Evolutionary conservation across 1,140 invertebrate genomes (phyloP).

Genomic region (Kradibia gibbosae): DNA sequence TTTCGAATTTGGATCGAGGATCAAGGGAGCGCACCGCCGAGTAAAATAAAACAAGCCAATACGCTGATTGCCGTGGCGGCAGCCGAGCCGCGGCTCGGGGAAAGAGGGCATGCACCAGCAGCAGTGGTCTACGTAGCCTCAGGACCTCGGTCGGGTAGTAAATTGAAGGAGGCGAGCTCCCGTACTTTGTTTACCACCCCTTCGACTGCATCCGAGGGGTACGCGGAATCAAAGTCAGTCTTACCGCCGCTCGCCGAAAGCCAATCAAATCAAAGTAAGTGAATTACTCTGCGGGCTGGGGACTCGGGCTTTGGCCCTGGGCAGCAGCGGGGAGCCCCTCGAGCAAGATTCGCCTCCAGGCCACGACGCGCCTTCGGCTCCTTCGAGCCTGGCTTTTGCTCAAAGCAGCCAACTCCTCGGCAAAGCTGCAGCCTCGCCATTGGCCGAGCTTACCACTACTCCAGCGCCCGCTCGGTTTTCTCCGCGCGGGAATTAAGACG

Average conservation of each 20-base stretch:
- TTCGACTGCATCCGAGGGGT: slow-evolving; percentile 10
- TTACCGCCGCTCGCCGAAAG: slow-evolving; percentile 57
- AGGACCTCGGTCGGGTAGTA: not conserved
- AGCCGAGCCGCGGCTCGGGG: no score
- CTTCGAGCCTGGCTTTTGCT: not conserved
- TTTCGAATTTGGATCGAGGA: no score
- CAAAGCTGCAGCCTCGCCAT: not conserved
- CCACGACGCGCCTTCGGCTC: not conserved
- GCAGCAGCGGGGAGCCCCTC: no score
- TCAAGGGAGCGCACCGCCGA: slow-evolving; percentile 56
- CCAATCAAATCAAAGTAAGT: slow-evolving; percentile 73
- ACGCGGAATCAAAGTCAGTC: slow-evolving; percentile 55
- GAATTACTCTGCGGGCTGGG: slow-evolving; percentile 58
- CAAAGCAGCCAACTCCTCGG: no score
- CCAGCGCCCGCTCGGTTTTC: slow-evolving; percentile 33
- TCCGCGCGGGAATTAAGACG: slow-evolving; percentile 44
- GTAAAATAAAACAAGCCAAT: slow-evolving; percentile 66
- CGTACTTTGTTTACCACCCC: slow-evolving; percentile 24
- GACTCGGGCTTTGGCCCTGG: not conserved
- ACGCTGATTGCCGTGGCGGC: slow-evolving; percentile 63
- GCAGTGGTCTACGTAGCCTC: not conserved
- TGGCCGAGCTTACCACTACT: slow-evolving; percentile 39
- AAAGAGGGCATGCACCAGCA: no score
- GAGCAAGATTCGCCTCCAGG: no score
- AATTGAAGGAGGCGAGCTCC: not conserved